A percentile compares a stretch with the other conserved stretches of the same genome.
Conservation (phyloP, 2,797 vertebrate species). For the Taeniopygia guttata region DNA sequence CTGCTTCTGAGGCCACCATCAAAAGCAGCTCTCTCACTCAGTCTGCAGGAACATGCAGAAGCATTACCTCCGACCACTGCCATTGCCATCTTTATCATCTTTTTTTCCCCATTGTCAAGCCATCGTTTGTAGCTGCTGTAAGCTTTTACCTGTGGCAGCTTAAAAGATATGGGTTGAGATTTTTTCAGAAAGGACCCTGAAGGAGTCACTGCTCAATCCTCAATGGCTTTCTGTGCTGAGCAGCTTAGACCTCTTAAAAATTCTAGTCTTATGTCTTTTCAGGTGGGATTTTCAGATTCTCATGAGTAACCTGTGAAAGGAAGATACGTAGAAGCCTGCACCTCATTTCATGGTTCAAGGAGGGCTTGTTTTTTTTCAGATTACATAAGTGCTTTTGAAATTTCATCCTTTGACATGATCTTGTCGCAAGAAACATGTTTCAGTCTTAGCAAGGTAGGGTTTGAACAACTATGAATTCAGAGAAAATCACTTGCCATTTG, state of each 20-base stretch:
- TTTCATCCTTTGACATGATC: constrained; percentile 33
- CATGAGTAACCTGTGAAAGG: constrained; percentile 23
- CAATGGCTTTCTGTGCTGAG: constrained; percentile 22
- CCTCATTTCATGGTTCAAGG: constrained; percentile 36
- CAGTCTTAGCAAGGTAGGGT: background rate
- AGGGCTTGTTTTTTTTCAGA: constrained; percentile 32
- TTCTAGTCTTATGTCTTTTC: constrained; percentile 41
- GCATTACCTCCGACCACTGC: constrained; percentile 10
- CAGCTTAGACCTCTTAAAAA: constrained; percentile 55
- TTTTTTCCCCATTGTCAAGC: constrained; percentile 14
- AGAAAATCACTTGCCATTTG: constrained; percentile 4
- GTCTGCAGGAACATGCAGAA: constrained; percentile 36
- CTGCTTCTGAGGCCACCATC: constrained; percentile 13
- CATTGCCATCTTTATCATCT: constrained; percentile 32
- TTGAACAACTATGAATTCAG: constrained; percentile 18
- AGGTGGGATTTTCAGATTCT: constrained; percentile 46
- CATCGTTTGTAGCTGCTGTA: constrained; percentile 40
- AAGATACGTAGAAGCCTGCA: background rate
- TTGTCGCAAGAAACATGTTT: background rate
- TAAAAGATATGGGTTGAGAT: constrained; percentile 30
- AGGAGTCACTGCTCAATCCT: constrained; percentile 42
- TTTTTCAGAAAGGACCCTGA: constrained; percentile 34
- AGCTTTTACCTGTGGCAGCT: constrained; percentile 49
- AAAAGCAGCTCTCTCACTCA: constrained; percentile 23
- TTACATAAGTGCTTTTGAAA: constrained; percentile 54